Conservation (phyloP, 2,797 vertebrate genomes). For the Manis pentadactyla region DNA sequence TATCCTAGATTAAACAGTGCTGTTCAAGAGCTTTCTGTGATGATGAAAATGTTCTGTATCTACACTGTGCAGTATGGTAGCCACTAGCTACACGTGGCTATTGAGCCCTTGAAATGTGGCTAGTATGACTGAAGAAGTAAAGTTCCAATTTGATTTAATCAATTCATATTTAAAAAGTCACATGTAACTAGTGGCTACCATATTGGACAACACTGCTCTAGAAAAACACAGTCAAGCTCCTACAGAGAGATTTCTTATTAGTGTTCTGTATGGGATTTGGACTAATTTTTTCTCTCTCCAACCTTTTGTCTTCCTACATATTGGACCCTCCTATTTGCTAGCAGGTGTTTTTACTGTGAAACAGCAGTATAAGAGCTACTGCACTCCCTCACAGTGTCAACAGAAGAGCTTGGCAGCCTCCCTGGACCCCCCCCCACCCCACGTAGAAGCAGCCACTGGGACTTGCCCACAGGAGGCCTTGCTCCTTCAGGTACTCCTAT, state of each 20-base stretch:
- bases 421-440: not conserved
- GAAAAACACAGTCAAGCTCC: not conserved
- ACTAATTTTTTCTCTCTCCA: not conserved
- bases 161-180: conserved; percentile 1
- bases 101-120: not conserved
- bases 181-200: not conserved
- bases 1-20: not conserved
- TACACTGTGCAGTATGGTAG: not conserved
- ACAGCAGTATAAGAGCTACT: not conserved
- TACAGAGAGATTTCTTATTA: not conserved
- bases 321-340: not conserved
- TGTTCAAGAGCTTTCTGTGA: not conserved
- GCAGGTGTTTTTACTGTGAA: not conserved
- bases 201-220: not conserved
- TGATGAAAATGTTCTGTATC: not conserved
- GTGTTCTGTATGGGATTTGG: not conserved
- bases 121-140: not conserved
- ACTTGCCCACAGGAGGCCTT: not conserved
- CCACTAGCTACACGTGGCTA: not conserved
- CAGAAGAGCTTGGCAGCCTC: not conserved
- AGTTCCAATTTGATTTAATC: not conserved
- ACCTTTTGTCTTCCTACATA: not conserved
- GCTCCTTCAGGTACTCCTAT: not conserved
- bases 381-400: not conserved
- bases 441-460: not conserved